Base-by-base conservation (phyloP, 1,140 invertebrate genomes). In the Listronotus bonariensis region DNA sequence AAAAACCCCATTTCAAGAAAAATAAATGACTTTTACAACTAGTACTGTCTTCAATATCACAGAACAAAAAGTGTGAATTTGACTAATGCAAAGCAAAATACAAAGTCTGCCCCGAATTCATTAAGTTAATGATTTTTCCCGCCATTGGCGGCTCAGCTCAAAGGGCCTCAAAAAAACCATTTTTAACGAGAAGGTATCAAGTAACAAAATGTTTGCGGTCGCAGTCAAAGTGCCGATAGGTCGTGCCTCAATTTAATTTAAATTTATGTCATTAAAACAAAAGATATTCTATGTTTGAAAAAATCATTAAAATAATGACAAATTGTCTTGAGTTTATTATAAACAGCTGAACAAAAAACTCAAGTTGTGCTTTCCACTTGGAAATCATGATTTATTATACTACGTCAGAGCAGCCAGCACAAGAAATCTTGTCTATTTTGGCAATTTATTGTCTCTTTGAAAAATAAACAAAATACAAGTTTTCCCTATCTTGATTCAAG, bases 31-130 rank as follows among this genome's bases (percentile, higher is more conserved):
- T 26, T 26, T 26, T 26, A 26, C 20, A 26, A 26, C 20, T 26
- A 26, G 5, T 5, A 26, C 20, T 26, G 20, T 26, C 20, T 26
- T 26, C 20, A 1, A 26, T 26, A 26, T 26, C n/a, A 57, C 41
- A 31, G 42, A 57, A 41, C 54, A 45, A 59, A 59, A 59, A 49
- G 57, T 59, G 57, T 59, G 57, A 59, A 59, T 59, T 59, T 59
- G 57, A 59, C 57, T 48, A 40, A 59, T 59, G 49, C 57, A 49
- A 38, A 38, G 49, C 31, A 32, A 59, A 59, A 59, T 43, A 17
- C 17, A 49, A 38, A 59, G 43, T 48, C 40, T 40, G 40, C 17
- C 54, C 40, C 20, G 40, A 45, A 57, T 40, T 45, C 57, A 59
- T 59, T 38, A 59, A 34, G 32, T 40, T 59, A 59, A 59, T 59